Evolutionary conservation across 2,113 vertebrate species (phyloP).

Genomic region (Amphiprion percula): DNA sequence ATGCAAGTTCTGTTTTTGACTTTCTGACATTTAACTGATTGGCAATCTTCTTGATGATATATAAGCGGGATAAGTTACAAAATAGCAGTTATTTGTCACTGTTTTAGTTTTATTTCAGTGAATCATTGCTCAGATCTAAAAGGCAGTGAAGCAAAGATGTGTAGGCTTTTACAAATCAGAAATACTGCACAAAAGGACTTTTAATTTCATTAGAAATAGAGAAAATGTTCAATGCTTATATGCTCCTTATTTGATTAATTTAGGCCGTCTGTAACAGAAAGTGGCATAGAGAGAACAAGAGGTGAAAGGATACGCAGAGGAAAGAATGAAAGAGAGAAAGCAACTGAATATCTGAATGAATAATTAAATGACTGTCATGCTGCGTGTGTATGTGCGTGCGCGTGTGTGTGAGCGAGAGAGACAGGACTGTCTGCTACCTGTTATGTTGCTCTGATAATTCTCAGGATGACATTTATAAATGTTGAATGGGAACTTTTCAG

Average conservation of each 20-base stretch:
- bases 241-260: slow-evolving; percentile 49
- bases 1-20: too few relatives aligned
- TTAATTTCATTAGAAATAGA: slow-evolving; percentile 11
- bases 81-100: too few relatives aligned
- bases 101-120: neutral
- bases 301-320: slow-evolving; percentile 52
- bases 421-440: slow-evolving; percentile 66
- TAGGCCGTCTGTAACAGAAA: slow-evolving; percentile 36
- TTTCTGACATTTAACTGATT: too few relatives aligned
- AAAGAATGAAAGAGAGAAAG: slow-evolving; percentile 55
- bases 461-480: slow-evolving; percentile 82
- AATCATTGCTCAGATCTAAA: neutral
- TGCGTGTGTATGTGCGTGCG: neutral
- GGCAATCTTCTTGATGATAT: too few relatives aligned
- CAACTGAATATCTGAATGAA: slow-evolving; percentile 73
- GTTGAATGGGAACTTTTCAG: slow-evolving; percentile 76
- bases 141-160: neutral
- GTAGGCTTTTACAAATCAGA: neutral
- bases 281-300: slow-evolving; percentile 48
- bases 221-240: slow-evolving; percentile 2
- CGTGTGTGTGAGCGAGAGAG: slow-evolving; percentile 27
- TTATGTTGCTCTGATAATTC: slow-evolving; percentile 81
- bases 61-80: too few relatives aligned
- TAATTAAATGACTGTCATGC: slow-evolving; percentile 66
- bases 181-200: neutral